These are phyloP conservation scores for Diadegma fenestrale DNA, from an alignment of 2,888 invertebrate genomes.

Conservation along the genomic window DNA sequence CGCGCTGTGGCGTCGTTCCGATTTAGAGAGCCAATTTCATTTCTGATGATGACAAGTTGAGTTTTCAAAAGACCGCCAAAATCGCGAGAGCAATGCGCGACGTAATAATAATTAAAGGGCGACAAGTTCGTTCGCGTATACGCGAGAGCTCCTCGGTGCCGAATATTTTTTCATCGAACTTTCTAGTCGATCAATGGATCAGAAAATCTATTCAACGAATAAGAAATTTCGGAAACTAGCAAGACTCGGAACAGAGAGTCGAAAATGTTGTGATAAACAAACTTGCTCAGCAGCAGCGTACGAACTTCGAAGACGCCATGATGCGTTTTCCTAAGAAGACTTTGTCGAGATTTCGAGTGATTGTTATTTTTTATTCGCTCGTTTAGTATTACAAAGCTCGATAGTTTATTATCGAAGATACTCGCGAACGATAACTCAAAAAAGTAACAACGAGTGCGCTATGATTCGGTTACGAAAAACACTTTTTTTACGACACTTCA, in stretches of 20 bases:
- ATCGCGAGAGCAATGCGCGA: not conserved
- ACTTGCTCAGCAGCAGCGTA: not conserved
- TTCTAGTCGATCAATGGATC: not conserved
- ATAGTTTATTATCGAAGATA: not conserved
- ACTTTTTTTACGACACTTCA: slow-evolving; percentile 27
- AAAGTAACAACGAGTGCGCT: not conserved
- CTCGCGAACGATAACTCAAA: not conserved
- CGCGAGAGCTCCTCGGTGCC: not conserved
- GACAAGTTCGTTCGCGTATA: not conserved
- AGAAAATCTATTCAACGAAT: not conserved
- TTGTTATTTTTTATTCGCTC: slow-evolving; percentile 34
- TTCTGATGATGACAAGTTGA: not conserved
- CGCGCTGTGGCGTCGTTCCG: not conserved
- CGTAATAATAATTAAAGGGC: not conserved
- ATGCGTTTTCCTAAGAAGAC: slow-evolving; percentile 28
- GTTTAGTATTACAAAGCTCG: not conserved
- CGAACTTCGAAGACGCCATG: slow-evolving; percentile 48
- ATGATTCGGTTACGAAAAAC: slow-evolving; percentile 50
- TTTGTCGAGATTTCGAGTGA: not conserved
- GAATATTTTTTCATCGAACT: not conserved
- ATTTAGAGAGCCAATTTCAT: not conserved
- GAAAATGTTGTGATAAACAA: not conserved
- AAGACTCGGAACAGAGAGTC: not conserved
- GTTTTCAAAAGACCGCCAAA: slow-evolving; percentile 35
- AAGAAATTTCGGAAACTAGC: not conserved